Base-by-base conservation (phyloP, 2,797 vertebrate genomes). In the Platalea minor region DNA sequence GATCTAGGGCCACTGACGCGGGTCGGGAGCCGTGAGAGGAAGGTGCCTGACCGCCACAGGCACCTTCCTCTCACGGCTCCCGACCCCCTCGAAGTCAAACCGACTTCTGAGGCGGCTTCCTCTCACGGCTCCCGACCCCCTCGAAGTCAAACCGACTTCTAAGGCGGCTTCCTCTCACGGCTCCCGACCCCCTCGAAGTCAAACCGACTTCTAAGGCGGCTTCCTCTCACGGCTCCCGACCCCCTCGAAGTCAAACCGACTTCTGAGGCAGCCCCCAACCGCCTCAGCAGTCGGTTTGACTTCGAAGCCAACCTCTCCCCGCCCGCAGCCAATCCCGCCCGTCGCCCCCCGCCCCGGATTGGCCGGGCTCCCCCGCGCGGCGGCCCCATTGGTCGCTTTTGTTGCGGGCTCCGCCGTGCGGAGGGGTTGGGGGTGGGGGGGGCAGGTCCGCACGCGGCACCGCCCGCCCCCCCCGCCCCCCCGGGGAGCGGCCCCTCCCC, bases 321-420 rank as follows among this genome's bases (percentile, higher is more conserved):
- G 15, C 48, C n/a, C 17, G 43, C 61, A 61, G 79, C 97, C 96
- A 95, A 97, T 95, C 94, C 61, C 74, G 19, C 24, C 35, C 9
- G 5, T 11, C 54, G 39, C 18, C 18, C 51, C 63, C 35, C 54
- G 13, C 19, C 79, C 15, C 16, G 45, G 80, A 95, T 94, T 96
- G 96, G 97, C 64, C 50, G 17, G 23, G 31, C 26, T 21, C 9
- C 33, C 26, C 51, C 11, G 65, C 63, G 63, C 63, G 46, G 51
- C 77, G 75, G 23, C 59, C 29, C 39, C n/a, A 48, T 43, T 10
- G 31, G 50, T 24, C n/a, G 25, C 76, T 68, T 65, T 79, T 28
- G 46, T 46, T 33, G 29, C 56, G 57, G 61, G 63, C 26, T 23
- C 26, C 11, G n/a, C 23, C 6, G 15, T 5, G 21, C 21, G 59